Conservation (phyloP, 1,140 invertebrate genomes). For the Meloidogyne hapla region DNA sequence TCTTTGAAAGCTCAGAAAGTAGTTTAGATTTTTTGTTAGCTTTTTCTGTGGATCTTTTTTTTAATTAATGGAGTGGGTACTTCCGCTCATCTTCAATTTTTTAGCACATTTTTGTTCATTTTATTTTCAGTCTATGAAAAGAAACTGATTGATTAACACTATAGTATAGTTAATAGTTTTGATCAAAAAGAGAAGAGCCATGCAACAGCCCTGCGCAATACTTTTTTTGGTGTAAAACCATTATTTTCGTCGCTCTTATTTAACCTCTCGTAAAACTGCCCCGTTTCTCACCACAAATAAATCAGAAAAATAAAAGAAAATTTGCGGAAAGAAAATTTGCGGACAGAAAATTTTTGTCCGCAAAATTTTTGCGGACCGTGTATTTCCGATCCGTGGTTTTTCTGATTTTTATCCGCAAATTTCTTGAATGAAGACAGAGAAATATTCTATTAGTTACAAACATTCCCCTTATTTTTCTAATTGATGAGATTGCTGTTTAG, state of each 20-base stretch:
- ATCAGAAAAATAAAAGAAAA: background rate
- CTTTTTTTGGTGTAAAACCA: background rate
- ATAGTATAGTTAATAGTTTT: background rate
- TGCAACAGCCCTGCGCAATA: background rate
- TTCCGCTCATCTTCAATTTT: background rate
- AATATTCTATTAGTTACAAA: no score
- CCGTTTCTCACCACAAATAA: background rate
- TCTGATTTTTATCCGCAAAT: no score
- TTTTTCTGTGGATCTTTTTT: no score
- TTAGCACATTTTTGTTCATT: background rate
- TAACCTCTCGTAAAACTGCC: slow-evolving; percentile 5
- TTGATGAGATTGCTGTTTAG: background rate
- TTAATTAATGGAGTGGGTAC: background rate
- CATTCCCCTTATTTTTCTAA: background rate
- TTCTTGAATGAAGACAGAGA: no score
- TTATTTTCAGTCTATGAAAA: background rate
- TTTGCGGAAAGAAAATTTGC: background rate
- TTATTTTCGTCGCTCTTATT: background rate
- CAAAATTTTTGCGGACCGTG: no score
- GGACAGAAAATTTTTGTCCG: no score
- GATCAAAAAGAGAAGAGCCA: background rate
- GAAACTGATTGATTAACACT: slow-evolving; percentile 6
- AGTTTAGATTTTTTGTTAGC: no score
- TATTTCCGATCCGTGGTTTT: no score
- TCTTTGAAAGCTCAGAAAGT: no score